Conservation (phyloP, 2,888 invertebrate genomes). For the Acrobeloides nanus region DNA sequence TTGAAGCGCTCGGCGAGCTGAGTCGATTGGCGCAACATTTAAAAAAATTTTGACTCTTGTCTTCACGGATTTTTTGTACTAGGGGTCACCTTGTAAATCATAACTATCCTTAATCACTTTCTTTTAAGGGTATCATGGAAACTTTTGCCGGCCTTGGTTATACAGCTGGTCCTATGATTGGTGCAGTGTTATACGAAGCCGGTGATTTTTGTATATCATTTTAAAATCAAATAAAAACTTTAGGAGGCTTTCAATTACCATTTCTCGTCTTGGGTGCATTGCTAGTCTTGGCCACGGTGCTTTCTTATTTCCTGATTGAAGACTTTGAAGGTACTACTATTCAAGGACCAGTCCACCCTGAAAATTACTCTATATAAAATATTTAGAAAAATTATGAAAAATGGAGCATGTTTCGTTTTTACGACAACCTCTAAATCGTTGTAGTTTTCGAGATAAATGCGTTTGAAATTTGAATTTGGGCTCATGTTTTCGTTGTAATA, state of each 20-base stretch:
- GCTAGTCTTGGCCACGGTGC: slow-evolving; percentile 34
- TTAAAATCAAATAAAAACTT: neutral
- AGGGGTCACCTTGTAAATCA: neutral
- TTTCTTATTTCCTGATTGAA: slow-evolving; percentile 40
- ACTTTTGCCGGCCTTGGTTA: slow-evolving; percentile 77
- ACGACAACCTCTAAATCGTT: no score
- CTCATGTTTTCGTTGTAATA: no score
- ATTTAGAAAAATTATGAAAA: no score
- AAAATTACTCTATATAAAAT: neutral
- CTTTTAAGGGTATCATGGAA: slow-evolving; percentile 55
- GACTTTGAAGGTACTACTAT: slow-evolving; percentile 36
- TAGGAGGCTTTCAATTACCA: slow-evolving; percentile 42
- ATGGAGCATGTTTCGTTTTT: no score
- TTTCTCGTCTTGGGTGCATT: slow-evolving; percentile 46
- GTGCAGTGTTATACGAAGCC: slow-evolving; percentile 67
- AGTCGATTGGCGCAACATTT: neutral
- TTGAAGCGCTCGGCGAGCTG: no score
- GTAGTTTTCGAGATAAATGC: no score
- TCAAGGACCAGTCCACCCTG: neutral
- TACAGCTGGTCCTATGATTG: slow-evolving; percentile 81
- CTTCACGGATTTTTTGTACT: neutral
- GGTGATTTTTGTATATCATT: slow-evolving; percentile 28
- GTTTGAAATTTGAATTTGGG: no score
- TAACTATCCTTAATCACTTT: neutral
- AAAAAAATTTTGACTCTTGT: neutral